Conservation (phyloP, 1,140 invertebrate genomes). For the Bombus huntii region DNA sequence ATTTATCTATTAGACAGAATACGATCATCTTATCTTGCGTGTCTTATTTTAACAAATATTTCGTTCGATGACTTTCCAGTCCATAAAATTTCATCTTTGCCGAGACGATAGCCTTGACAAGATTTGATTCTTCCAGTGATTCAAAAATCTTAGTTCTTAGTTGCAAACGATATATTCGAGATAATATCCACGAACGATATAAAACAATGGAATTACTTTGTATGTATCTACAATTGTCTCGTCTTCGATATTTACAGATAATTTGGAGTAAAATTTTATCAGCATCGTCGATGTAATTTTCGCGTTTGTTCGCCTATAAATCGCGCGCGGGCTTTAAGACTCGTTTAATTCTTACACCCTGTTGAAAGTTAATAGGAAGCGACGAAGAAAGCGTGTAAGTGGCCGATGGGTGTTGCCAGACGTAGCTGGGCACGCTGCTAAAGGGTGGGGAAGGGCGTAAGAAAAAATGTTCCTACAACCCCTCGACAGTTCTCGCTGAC, state of each 20-base stretch:
- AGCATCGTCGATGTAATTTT: not conserved
- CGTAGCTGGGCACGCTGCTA: not conserved
- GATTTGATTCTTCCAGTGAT: not conserved
- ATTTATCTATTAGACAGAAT: not conserved
- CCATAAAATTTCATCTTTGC: not conserved
- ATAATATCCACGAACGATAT: not conserved
- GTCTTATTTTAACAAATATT: not conserved
- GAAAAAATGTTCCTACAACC: constrained; percentile 70
- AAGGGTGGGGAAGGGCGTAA: constrained; percentile 48
- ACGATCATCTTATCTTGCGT: not conserved
- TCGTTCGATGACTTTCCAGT: not conserved
- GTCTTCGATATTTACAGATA: not conserved
- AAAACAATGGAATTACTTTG: not conserved
- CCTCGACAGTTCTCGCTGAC: constrained; percentile 59
- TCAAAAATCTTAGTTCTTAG: not conserved
- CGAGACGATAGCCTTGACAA: not conserved
- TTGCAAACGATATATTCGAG: not conserved
- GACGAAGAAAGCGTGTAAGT: constrained; percentile 49
- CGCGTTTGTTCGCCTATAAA: constrained; percentile 43
- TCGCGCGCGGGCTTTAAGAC: constrained; percentile 39
- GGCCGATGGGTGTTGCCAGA: constrained; percentile 36
- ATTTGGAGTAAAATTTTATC: not conserved
- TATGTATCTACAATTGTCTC: not conserved
- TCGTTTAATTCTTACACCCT: constrained; percentile 66
- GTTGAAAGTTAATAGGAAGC: constrained; percentile 72